Evolutionary conservation across 2,797 vertebrate species (phyloP).

Genomic region (Furcifer pardalis): DNA sequence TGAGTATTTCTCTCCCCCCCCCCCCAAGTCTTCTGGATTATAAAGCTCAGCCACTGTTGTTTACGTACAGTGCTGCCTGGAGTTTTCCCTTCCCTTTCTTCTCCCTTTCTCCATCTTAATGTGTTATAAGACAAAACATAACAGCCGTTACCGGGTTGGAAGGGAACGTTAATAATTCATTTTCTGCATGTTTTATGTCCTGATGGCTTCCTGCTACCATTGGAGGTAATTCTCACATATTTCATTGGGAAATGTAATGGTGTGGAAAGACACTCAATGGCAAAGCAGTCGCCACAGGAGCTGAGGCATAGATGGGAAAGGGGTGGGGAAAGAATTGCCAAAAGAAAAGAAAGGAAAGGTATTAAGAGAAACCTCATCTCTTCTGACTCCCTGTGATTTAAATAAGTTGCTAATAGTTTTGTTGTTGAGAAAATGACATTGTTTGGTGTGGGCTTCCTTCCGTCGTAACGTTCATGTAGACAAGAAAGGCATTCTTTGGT

Average conservation of each 20-base stretch:
- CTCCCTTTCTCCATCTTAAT: conserved; percentile 51
- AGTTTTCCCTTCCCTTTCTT: conserved; percentile 36
- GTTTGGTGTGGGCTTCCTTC: conserved; percentile 36
- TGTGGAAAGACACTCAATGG: conserved; percentile 63
- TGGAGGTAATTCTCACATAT: conserved; percentile 63
- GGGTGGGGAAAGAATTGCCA: not conserved
- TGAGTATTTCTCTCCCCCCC: conserved; percentile 49
- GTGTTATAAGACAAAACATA: conserved; percentile 53
- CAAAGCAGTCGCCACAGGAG: conserved; percentile 45
- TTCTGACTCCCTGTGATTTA: conserved; percentile 41
- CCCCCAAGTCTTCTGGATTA: conserved; percentile 57
- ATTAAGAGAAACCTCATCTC: conserved; percentile 44
- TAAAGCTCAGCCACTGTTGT: conserved; percentile 47
- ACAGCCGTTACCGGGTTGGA: conserved; percentile 54
- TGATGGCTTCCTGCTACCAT: conserved; percentile 58
- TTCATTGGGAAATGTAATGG: conserved; percentile 69
- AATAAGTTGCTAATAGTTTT: conserved; percentile 21
- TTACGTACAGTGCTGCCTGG: conserved; percentile 23
- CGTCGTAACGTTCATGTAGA: conserved; percentile 35
- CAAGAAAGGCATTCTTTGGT: conserved; percentile 25
- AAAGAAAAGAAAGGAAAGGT: conserved; percentile 17
- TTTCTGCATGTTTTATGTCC: conserved; percentile 67
- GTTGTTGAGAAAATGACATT: conserved; percentile 22
- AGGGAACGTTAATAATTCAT: conserved; percentile 69
- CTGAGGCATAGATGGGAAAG: conserved; percentile 47